These are phyloP conservation scores for Peucedramus taeniatus DNA, from an alignment of 2,113 vertebrate genomes.

Conservation along the genomic window DNA sequence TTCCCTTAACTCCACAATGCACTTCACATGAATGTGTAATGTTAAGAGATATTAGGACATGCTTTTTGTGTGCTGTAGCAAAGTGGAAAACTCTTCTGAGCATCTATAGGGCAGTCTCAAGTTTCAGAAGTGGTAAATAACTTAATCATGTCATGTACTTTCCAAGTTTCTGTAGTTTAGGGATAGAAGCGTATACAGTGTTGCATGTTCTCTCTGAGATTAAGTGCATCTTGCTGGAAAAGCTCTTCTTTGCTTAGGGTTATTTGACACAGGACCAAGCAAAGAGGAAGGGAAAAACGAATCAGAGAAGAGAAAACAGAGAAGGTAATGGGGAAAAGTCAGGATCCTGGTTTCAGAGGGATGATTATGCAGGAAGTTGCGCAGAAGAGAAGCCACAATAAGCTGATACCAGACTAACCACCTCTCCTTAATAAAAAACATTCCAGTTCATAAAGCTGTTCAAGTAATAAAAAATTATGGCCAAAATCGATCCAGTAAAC, in stretches of 20 bases:
- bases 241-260: not conserved
- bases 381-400: not conserved
- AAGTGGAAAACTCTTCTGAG: not conserved
- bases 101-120: not conserved
- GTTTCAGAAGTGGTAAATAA: not conserved
- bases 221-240: not conserved
- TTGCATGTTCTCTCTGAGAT: not conserved
- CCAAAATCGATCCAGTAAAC: constrained; percentile 38
- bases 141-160: not conserved
- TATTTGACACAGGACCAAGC: not conserved
- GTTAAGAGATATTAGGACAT: not conserved
- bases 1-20: not conserved
- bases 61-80: not conserved
- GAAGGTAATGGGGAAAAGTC: not conserved
- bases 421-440: not conserved
- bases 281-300: not conserved
- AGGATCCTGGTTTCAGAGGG: not conserved
- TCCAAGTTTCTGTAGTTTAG: not conserved
- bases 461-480: not conserved
- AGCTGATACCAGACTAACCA: not conserved
- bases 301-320: not conserved
- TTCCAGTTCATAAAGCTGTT: not conserved
- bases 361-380: not conserved
- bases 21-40: not conserved
- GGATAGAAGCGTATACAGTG: not conserved